phyloP scores from a whole-genome alignment of 2,113 vertebrate species.

The Colinus virginianus region DNA sequence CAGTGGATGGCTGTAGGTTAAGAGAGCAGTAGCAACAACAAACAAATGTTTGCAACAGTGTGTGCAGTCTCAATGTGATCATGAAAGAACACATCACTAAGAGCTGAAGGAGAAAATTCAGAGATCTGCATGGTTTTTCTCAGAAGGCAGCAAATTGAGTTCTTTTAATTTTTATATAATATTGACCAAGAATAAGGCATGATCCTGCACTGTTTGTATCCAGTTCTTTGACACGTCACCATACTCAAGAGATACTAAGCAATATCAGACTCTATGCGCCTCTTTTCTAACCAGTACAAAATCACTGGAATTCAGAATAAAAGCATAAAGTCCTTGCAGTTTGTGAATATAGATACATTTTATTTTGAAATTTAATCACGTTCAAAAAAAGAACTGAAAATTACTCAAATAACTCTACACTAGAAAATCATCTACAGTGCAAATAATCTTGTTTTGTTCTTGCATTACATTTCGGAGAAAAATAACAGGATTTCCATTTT shows the following conservation, averaged over 20 bases:
- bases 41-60: neutral
- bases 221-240: neutral
- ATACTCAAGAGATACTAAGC: neutral
- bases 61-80: accelerated
- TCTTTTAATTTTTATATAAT: neutral
- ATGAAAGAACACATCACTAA: neutral
- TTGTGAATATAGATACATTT: neutral
- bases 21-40: neutral
- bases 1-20: neutral
- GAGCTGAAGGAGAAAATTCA: neutral
- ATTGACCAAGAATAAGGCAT: neutral
- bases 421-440: neutral
- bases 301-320: neutral
- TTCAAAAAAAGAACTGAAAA: neutral
- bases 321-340: neutral
- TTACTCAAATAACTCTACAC: neutral
- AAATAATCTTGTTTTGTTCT: neutral
- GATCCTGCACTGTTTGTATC: neutral
- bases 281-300: neutral
- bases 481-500: neutral
- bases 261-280: neutral
- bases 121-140: neutral
- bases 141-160: neutral
- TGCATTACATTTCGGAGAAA: neutral
- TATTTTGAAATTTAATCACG: neutral